These are phyloP conservation scores for Cosmorhoe ocellata DNA, from an alignment of 2,888 invertebrate species.

Conservation along the genomic window DNA sequence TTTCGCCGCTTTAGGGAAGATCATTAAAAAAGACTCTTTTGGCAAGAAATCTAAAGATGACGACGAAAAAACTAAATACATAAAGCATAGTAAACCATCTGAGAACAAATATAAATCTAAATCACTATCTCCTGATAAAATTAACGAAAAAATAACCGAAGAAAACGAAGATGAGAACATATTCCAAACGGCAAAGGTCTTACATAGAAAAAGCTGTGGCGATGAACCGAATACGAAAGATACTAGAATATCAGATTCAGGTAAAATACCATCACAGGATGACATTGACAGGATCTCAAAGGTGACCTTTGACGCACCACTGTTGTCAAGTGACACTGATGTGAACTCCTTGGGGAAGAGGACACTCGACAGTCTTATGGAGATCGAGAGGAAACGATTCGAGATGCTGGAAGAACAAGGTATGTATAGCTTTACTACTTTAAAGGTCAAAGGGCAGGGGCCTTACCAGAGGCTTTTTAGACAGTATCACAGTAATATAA, in stretches of 20 bases:
- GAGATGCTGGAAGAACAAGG: conserved; percentile 95
- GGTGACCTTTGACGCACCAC: conserved; percentile 92
- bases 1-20: conserved; percentile 75
- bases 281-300: conserved; percentile 94
- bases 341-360: conserved; percentile 87
- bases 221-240: conserved; percentile 70
- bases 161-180: conserved; percentile 43
- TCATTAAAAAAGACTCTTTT: conserved; percentile 77
- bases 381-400: conserved; percentile 94
- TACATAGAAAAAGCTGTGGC: conserved; percentile 75
- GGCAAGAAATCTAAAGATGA: conserved; percentile 61
- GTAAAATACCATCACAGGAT: conserved; percentile 88
- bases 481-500: too few relatives aligned
- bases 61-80: conserved; percentile 61
- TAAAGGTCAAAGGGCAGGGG: not conserved
- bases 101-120: conserved; percentile 78
- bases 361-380: conserved; percentile 92
- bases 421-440: conserved; percentile 51
- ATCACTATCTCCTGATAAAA: conserved; percentile 68
- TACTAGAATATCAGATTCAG: conserved; percentile 61
- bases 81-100: conserved; percentile 65
- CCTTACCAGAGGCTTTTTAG: too few relatives aligned
- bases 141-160: conserved; percentile 56
- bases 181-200: conserved; percentile 37
- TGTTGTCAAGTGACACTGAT: conserved; percentile 86